Evolutionary conservation across 2,797 vertebrate genomes (phyloP).

Genomic region (Gorsachius magnificus): DNA sequence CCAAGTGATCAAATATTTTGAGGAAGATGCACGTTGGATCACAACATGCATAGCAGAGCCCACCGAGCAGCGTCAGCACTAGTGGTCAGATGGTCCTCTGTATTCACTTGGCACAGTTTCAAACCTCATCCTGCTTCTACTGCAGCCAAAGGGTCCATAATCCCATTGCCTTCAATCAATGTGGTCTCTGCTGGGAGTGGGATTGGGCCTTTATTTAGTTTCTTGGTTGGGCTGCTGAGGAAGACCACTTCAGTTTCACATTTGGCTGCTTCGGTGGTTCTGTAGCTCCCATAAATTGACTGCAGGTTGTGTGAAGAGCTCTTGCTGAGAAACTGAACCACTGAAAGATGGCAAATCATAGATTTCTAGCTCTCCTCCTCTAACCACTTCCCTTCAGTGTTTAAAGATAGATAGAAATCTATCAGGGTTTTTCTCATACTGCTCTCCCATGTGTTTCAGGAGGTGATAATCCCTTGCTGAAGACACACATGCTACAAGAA

Average conservation of each 20-base stretch:
- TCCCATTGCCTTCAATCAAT: neutral
- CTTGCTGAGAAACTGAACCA: neutral
- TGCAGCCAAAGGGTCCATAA: neutral
- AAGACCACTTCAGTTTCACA: neutral
- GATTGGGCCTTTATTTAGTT: neutral
- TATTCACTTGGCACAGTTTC: neutral
- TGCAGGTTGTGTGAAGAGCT: neutral
- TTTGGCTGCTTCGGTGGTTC: neutral
- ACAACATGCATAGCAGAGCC: neutral
- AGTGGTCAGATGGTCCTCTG: neutral
- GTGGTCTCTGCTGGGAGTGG: neutral
- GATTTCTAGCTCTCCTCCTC: neutral
- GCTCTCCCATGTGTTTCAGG: neutral
- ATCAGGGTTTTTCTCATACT: neutral
- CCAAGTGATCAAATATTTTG: neutral
- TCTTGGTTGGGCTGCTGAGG: neutral
- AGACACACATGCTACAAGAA: neutral
- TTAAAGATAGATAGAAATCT: neutral
- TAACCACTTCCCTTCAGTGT: neutral
- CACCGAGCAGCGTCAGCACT: neutral
- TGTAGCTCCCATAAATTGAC: neutral
- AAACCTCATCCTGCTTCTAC: neutral
- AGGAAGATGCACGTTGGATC: neutral
- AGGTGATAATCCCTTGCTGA: neutral
- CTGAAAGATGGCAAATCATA: neutral